A percentile compares a stretch with the other conserved stretches of the same genome.
Conservation (phyloP, 2,797 vertebrate genomes). For the Anableps anableps region DNA sequence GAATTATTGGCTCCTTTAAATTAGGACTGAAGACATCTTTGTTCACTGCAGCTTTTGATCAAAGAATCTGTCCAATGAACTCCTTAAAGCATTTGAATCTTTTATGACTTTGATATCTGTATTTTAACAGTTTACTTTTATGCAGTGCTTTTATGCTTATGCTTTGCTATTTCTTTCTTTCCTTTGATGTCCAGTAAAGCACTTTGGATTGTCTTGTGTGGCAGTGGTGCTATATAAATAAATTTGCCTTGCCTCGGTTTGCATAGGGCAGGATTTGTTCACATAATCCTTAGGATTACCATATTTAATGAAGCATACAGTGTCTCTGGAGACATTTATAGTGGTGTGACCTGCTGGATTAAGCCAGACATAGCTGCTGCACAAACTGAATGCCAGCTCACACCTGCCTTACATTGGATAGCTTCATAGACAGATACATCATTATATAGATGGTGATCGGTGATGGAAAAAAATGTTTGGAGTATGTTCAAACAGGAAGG, state of each 20-base stretch:
- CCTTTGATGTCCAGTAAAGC: not conserved
- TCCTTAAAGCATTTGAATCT: too few relatives aligned
- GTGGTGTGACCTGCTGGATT: slow-evolving; percentile 44
- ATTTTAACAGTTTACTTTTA: too few relatives aligned
- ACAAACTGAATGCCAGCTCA: not conserved
- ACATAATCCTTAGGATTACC: slow-evolving; percentile 29
- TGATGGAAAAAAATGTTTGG: not conserved
- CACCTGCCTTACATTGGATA: not conserved
- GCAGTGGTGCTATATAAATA: not conserved
- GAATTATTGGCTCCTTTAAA: too few relatives aligned
- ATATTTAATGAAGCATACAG: slow-evolving; percentile 7
- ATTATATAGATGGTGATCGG: not conserved
- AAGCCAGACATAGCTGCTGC: slow-evolving; percentile 17
- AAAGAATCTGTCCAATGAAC: too few relatives aligned
- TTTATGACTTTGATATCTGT: too few relatives aligned
- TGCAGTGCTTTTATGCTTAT: too few relatives aligned
- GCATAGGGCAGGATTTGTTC: slow-evolving; percentile 22
- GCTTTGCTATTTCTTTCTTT: not conserved
- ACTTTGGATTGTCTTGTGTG: not conserved
- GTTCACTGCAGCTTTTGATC: too few relatives aligned
- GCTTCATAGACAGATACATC: not conserved
- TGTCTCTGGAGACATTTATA: slow-evolving; percentile 10
- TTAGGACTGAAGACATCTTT: too few relatives aligned
- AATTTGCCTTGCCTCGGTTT: not conserved
- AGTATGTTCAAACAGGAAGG: too few relatives aligned